phyloP scores from a whole-genome alignment of 2,888 invertebrate genomes.

The Oxytorus armatus region DNA sequence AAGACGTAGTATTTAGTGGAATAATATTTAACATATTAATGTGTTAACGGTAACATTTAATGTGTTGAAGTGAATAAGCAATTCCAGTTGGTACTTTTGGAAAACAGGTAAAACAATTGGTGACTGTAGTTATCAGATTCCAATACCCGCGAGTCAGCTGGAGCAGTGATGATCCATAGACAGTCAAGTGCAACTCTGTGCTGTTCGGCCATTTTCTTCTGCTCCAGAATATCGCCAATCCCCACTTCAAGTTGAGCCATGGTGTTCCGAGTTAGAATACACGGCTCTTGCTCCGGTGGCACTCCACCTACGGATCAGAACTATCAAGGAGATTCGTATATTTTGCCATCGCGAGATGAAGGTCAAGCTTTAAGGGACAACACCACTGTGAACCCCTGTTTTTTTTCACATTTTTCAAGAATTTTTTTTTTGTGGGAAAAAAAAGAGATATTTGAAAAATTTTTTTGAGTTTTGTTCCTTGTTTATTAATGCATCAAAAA shows the following conservation, averaged over 20 bases:
- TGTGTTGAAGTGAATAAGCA: background rate
- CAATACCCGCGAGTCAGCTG: constrained; percentile 88
- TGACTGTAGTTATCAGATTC: constrained; percentile 49
- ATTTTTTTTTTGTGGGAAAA: background rate
- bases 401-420: too few relatives aligned
- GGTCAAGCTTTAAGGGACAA: background rate
- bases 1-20: constrained; percentile 4
- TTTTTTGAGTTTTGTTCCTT: too few relatives aligned
- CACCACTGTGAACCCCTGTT: too few relatives aligned
- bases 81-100: too few relatives aligned
- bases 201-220: constrained; percentile 85
- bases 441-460: too few relatives aligned
- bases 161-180: constrained; percentile 90
- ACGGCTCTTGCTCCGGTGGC: constrained; percentile 86
- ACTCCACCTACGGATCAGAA: constrained; percentile 81
- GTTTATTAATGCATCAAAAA: too few relatives aligned
- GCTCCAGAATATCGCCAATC: constrained; percentile 86
- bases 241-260: constrained; percentile 84
- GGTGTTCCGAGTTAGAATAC: constrained; percentile 87
- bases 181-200: constrained; percentile 89
- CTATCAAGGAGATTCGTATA: constrained; percentile 13
- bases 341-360: background rate
- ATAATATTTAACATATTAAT: constrained; percentile 49
- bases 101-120: background rate
- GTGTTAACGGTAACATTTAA: background rate